These are phyloP conservation scores for Podarcis lilfordi DNA, from an alignment of 2,797 vertebrate species.

Conservation along the genomic window DNA sequence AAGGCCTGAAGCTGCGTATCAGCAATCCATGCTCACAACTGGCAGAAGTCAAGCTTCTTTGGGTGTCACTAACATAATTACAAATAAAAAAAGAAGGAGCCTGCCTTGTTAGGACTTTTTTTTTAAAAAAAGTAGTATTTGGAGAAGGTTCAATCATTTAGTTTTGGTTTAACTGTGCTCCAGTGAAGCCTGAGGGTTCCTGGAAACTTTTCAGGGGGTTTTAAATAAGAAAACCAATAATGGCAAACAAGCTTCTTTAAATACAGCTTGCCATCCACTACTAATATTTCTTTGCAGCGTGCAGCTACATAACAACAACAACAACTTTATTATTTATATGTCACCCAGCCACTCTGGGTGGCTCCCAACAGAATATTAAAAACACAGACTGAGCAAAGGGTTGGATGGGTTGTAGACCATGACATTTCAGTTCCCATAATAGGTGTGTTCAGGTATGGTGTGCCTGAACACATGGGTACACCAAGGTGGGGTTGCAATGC, in stretches of 20 bases:
- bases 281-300: neutral
- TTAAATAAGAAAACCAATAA: neutral
- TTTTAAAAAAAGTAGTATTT: neutral
- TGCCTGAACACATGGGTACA: no score
- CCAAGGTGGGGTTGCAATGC: no score
- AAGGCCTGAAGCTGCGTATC: neutral
- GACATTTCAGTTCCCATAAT: no score
- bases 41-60: accelerated
- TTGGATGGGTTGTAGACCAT: no score
- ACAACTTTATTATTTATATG: no score
- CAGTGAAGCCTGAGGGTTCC: no score
- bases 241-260: neutral
- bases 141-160: neutral
- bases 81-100: neutral
- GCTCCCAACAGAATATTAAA: no score
- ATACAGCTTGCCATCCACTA: neutral
- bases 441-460: no score
- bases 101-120: neutral
- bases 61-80: neutral
- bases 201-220: neutral
- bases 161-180: neutral
- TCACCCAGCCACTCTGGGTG: no score
- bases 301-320: neutral
- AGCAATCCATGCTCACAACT: neutral
- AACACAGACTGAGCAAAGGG: no score